A percentile compares a stretch with the other conserved stretches of the same genome.
Evolutionary conservation across 64 coral and sea anemone genomes (phyloP).

Genomic region (Astreopora myriophthalma): DNA sequence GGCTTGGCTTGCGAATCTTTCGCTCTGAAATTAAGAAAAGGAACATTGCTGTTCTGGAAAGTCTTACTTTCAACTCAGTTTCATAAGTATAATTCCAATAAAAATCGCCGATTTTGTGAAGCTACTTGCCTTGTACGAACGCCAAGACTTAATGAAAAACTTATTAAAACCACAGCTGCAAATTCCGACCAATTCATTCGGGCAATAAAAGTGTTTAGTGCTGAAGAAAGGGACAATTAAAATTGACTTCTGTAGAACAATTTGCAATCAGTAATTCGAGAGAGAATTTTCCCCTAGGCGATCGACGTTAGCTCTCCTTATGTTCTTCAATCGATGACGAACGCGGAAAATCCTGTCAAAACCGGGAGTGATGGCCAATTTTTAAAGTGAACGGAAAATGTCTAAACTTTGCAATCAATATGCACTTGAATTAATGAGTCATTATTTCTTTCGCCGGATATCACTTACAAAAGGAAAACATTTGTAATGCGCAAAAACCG

Average conservation of each 20-base stretch:
- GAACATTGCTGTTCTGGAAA: neutral
- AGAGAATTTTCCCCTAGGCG: neutral
- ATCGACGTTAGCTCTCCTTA: no score
- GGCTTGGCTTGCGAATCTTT: neutral
- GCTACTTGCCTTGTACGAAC: neutral
- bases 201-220: neutral
- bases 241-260: neutral
- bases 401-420: neutral
- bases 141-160: neutral
- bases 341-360: neutral
- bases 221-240: neutral
- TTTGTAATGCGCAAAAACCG: neutral
- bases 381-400: neutral
- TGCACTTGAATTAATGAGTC: neutral
- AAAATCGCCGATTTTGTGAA: neutral
- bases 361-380: neutral
- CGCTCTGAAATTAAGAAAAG: neutral
- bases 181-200: neutral
- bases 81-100: neutral
- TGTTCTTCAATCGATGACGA: neutral
- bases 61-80: neutral
- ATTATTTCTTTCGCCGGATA: constrained; percentile 2
- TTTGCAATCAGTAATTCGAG: neutral
- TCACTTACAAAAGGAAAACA: constrained; percentile 1
- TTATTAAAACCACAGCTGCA: neutral